phyloP scores from a whole-genome alignment of 2,113 vertebrate genomes.

The Calonectris borealis region DNA sequence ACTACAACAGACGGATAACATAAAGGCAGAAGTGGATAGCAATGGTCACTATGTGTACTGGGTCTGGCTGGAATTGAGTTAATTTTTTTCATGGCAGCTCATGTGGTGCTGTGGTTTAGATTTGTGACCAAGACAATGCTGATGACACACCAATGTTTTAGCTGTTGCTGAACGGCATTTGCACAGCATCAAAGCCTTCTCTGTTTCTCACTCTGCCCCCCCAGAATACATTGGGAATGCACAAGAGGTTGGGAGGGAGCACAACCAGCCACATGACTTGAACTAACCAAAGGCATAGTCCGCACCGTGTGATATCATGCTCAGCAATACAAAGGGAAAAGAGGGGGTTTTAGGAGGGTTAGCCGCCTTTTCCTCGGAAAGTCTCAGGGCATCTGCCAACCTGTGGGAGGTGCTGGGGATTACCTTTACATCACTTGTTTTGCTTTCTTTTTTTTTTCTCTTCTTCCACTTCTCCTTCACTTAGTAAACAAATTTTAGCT shows the following conservation, averaged over 20 bases:
- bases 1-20: not conserved
- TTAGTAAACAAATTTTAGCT: not conserved
- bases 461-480: not conserved
- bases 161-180: not conserved
- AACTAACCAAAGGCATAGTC: not conserved
- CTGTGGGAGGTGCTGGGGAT: not conserved
- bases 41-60: not conserved
- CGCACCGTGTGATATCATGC: fast-evolving
- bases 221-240: fast-evolving
- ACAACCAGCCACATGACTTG: not conserved
- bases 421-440: not conserved
- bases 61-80: not conserved
- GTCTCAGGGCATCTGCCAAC: not conserved
- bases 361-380: not conserved
- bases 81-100: not conserved
- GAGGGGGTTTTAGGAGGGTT: fast-evolving
- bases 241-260: fast-evolving
- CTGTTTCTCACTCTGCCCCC: not conserved
- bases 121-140: not conserved
- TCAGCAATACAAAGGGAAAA: not conserved
- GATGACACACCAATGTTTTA: not conserved
- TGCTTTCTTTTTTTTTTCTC: not conserved
- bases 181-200: not conserved
- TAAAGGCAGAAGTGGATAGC: not conserved
- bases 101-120: not conserved